phyloP scores from a whole-genome alignment of 2,797 vertebrate species.

The Xyrichtys novacula region DNA sequence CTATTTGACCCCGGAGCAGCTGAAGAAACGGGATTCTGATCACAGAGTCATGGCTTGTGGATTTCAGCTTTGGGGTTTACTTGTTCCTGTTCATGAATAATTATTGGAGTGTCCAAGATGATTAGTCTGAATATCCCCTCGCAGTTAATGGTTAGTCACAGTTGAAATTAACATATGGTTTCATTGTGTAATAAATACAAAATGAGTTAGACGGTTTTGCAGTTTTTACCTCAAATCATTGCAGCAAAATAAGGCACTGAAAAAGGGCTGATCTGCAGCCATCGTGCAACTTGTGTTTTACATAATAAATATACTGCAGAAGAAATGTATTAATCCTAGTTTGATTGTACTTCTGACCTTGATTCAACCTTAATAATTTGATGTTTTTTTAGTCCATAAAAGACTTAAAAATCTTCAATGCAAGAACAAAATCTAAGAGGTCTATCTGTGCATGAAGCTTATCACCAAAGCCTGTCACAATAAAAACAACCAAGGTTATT shows the following conservation, averaged over 20 bases:
- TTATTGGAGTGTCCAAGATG: slow-evolving; percentile 1
- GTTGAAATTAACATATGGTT: slow-evolving; percentile 16
- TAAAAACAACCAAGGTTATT: slow-evolving; percentile 15
- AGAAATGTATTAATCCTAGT: no score
- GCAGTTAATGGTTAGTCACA: slow-evolving; percentile 1
- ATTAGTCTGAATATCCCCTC: slow-evolving; percentile 2
- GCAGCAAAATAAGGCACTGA: not conserved
- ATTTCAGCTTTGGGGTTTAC: slow-evolving; percentile 17
- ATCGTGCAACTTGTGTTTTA: not conserved
- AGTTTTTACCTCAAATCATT: not conserved
- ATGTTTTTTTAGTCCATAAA: not conserved
- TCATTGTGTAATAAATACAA: not conserved
- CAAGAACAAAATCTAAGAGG: not conserved
- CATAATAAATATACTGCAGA: no score
- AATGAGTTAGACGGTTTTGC: not conserved
- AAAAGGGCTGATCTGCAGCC: not conserved
- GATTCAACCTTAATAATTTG: no score
- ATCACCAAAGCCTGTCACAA: slow-evolving; percentile 23
- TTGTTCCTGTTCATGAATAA: slow-evolving; percentile 21
- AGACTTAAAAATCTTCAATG: not conserved
- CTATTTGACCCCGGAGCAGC: slow-evolving; percentile 4
- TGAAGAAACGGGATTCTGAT: slow-evolving; percentile 6
- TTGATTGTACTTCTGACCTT: not conserved
- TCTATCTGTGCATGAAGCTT: slow-evolving; percentile 1
- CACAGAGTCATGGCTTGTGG: slow-evolving; percentile 6